A percentile compares a stretch with the other conserved stretches of the same genome.
These are phyloP conservation scores for Caligus rogercresseyi DNA, from an alignment of 1,140 invertebrate species.

Conservation along the genomic window DNA sequence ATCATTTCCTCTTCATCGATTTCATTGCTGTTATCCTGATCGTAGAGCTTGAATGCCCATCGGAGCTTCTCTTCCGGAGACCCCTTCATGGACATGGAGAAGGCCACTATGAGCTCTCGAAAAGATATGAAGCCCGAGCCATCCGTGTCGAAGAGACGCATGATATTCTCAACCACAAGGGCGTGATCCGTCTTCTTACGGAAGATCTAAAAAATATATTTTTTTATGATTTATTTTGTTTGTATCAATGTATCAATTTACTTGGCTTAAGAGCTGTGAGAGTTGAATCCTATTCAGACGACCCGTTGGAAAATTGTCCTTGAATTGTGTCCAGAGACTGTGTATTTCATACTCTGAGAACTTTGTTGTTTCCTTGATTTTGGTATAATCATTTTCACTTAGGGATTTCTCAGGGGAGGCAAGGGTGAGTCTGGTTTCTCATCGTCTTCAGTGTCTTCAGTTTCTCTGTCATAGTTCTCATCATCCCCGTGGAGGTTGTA, in stretches of 20 bases:
- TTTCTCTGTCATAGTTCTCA: too few relatives aligned
- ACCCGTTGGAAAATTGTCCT: not conserved
- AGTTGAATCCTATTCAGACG: not conserved
- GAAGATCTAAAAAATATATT: not conserved
- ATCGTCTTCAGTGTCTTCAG: too few relatives aligned
- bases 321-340: not conserved
- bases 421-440: too few relatives aligned
- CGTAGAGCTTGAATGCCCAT: slow-evolving; percentile 4
- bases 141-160: not conserved
- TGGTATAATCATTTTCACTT: not conserved
- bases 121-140: not conserved
- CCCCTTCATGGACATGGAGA: not conserved
- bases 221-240: not conserved
- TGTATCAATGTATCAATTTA: not conserved
- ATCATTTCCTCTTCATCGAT: not conserved
- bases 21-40: slow-evolving; percentile 3
- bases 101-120: not conserved
- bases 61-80: not conserved
- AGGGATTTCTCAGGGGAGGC: too few relatives aligned
- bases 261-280: not conserved
- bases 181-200: not conserved
- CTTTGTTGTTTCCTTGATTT: not conserved
- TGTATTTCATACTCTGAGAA: not conserved
- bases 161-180: not conserved
- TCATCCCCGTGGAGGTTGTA: too few relatives aligned